Base-by-base conservation (phyloP, 2,113 vertebrate species). In the Trematocara nigrifrons region DNA sequence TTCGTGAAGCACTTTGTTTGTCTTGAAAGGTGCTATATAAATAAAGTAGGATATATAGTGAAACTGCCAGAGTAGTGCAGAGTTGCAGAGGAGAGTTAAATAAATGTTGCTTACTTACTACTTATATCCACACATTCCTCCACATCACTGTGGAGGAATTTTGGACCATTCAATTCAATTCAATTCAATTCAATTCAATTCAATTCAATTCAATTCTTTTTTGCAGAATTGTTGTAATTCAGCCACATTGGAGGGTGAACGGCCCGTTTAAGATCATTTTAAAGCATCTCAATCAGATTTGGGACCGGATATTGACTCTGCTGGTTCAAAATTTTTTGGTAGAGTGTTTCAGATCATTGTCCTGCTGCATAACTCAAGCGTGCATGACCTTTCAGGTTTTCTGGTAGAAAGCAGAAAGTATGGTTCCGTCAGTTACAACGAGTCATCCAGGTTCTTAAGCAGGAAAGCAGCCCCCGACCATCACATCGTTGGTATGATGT, bases 211-310 rank as follows among this genome's bases (percentile, higher is more conserved):
- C n/a, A n/a, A n/a, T n/a, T 66, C 0, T 1, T 22, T 38, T 66
- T 66, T 66, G n/a, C 10, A 40, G 35, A 66, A 66, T 66, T 66
- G 61, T 20, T 66, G 10, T 20, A 66, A 66, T 40, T 40, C 18
- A 66, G 61, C 61, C 61, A 40, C 61, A 40, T 0, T 66, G 18
- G 35, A 66, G 35, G 6, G 10, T 66, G 61, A 40, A 22, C 2
- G 18, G 18, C 6, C 33, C 1, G 0, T 64, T 38, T 7, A 20
- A 64, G 33, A 1, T 64, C 1, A 20, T 5, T 35, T 38, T n/a
- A 38, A 38, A 12, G 59, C 59, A 64, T 64, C 59, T 64, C 33
- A 7, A 64, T 20, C 33, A 61, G 31, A 61, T 61, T 61, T 35
- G 57, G 16, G 31, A n/a, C 16, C 1, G 0, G 31, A 35, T 61